These are phyloP conservation scores for Prochilodus magdalenae DNA, from an alignment of 2,113 vertebrate species.

Conservation along the genomic window DNA sequence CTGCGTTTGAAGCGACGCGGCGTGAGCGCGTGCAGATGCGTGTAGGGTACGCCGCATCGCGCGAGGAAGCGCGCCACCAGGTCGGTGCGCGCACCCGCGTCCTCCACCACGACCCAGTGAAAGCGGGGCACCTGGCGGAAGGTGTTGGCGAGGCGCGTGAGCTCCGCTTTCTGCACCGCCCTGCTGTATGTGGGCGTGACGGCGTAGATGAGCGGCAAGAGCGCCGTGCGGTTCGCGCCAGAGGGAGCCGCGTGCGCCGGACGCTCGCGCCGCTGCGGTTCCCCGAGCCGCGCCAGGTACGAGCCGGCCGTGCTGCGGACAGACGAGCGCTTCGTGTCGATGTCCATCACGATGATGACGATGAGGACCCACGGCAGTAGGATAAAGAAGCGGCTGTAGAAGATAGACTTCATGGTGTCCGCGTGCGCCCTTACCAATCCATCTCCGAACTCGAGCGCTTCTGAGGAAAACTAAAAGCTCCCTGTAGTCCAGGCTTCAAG, in stretches of 20 bases:
- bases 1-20: constrained; percentile 93
- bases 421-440: constrained; percentile 58
- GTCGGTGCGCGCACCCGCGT: constrained; percentile 85
- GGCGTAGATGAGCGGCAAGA: constrained; percentile 90
- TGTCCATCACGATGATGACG: constrained; percentile 92
- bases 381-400: constrained; percentile 89
- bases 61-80: constrained; percentile 90
- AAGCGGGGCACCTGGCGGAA: constrained; percentile 93
- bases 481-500: background rate
- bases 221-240: constrained; percentile 55
- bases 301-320: constrained; percentile 72
- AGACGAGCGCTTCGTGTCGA: constrained; percentile 79
- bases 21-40: constrained; percentile 91
- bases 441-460: constrained; percentile 49
- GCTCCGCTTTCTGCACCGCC: constrained; percentile 95
- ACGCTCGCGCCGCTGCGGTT: constrained; percentile 57
- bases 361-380: constrained; percentile 92
- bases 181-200: constrained; percentile 96
- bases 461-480: background rate
- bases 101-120: constrained; percentile 96
- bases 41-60: constrained; percentile 83
- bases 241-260: constrained; percentile 32
- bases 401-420: constrained; percentile 85
- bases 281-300: constrained; percentile 62
- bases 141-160: constrained; percentile 92